Percentiles rank a stretch among this genome's conserved stretches.
Conservation (phyloP, 2,113 vertebrate genomes). For the Eulemur rufifrons region DNA sequence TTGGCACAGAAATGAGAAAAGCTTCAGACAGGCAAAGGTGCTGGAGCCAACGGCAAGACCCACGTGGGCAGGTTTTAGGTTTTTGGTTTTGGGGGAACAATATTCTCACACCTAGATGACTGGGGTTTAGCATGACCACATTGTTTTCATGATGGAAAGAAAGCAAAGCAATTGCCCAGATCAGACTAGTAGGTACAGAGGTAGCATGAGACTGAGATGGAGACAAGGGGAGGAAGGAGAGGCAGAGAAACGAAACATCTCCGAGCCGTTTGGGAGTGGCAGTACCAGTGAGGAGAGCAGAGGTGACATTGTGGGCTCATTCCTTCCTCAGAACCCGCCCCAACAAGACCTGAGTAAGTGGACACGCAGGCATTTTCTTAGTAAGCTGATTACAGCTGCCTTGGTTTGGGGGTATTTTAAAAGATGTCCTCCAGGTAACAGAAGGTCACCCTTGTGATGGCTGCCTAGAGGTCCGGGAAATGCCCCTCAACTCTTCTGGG, state of each 20-base stretch:
- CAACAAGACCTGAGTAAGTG: accelerated
- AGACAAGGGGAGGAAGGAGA: not conserved
- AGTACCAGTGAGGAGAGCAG: accelerated
- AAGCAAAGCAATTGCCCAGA: not conserved
- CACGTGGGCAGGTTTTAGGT: no score
- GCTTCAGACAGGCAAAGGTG: not conserved
- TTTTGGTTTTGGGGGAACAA: not conserved
- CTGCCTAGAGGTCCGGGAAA: not conserved
- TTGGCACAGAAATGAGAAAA: not conserved
- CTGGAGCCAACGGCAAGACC: not conserved
- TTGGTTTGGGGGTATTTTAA: not conserved
- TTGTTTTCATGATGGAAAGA: not conserved
- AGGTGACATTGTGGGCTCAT: not conserved
- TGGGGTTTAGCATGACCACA: not conserved
- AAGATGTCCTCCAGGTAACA: not conserved
- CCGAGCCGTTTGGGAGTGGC: accelerated
- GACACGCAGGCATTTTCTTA: not conserved
- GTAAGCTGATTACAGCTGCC: not conserved
- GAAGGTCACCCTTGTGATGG: not conserved
- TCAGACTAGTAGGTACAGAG: not conserved
- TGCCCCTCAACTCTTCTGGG: accelerated
- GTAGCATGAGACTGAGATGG: accelerated
- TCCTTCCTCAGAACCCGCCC: not conserved
- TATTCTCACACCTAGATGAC: not conserved
- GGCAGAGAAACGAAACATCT: not conserved